phyloP scores from a whole-genome alignment of 2,888 invertebrate genomes.

The Meganola albula region DNA sequence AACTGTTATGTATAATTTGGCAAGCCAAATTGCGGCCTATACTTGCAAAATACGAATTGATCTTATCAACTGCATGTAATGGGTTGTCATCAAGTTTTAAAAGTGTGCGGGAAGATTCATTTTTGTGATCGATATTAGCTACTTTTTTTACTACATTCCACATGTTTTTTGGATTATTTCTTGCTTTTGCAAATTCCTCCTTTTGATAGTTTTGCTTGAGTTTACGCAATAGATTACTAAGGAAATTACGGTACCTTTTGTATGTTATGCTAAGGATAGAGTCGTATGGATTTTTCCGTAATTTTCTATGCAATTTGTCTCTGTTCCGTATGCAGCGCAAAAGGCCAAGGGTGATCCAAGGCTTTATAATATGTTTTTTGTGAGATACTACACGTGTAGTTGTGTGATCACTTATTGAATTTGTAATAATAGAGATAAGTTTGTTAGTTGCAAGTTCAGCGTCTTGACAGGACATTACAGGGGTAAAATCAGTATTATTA shows the following conservation, averaged over 20 bases:
- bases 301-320: conserved; percentile 6
- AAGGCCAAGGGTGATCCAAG: conserved; percentile 2
- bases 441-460: neutral
- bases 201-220: conserved; percentile 5
- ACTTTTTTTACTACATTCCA: conserved; percentile 5
- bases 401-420: neutral
- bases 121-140: neutral
- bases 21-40: neutral
- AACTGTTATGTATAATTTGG: neutral
- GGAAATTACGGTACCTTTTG: conserved; percentile 10
- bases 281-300: conserved; percentile 4
- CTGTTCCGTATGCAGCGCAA: conserved; percentile 6
- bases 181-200: conserved; percentile 4
- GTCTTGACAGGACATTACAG: neutral
- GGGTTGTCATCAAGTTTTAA: neutral
- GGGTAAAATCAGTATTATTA: neutral
- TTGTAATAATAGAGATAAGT: neutral
- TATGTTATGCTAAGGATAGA: conserved; percentile 4
- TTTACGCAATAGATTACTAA: conserved; percentile 7
- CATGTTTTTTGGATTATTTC: conserved; percentile 4
- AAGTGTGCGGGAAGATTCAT: neutral
- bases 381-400: neutral
- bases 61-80: neutral
- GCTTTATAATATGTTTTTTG: neutral
- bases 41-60: neutral